A percentile compares a stretch with the other conserved stretches of the same genome.
phyloP scores from a whole-genome alignment of 2,888 invertebrate species.

The Dusona sp. region DNA sequence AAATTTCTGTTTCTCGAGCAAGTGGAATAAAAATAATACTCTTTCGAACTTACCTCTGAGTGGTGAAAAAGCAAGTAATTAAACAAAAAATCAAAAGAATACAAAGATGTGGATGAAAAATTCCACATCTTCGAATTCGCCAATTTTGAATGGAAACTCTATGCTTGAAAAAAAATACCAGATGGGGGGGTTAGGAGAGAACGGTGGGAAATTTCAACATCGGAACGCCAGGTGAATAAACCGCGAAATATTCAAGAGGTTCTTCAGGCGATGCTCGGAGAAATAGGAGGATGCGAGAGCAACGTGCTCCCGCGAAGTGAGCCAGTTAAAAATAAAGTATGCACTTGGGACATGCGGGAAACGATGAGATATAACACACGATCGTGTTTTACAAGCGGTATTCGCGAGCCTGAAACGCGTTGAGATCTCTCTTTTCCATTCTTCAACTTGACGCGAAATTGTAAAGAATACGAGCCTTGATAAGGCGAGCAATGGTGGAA shows the following conservation, averaged over 20 bases:
- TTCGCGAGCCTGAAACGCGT: background rate
- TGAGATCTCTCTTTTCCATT: background rate
- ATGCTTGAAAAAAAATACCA: background rate
- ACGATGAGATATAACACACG: slow-evolving; percentile 18
- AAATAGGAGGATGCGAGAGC: background rate
- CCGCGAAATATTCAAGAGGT: slow-evolving; percentile 25
- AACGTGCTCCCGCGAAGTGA: slow-evolving; percentile 8
- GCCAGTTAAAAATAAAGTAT: slow-evolving; percentile 50
- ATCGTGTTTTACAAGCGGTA: slow-evolving; percentile 37
- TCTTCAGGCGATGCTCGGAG: background rate
- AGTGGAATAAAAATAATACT: background rate
- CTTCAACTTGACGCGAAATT: background rate
- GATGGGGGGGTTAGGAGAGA: no score
- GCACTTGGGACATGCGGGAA: slow-evolving; percentile 21
- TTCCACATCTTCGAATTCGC: background rate
- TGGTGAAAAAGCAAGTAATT: background rate
- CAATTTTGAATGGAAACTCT: slow-evolving; percentile 32
- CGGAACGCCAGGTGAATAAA: slow-evolving; percentile 43
- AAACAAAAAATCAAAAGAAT: background rate
- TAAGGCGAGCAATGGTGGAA: background rate
- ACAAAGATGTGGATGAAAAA: background rate
- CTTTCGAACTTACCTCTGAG: background rate
- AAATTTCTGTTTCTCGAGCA: background rate
- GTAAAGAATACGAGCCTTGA: background rate
- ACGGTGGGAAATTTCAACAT: background rate